A percentile compares a stretch with the other conserved stretches of the same genome.
Evolutionary conservation across 2,797 vertebrate genomes (phyloP).

Genomic region (Avahi laniger): DNA sequence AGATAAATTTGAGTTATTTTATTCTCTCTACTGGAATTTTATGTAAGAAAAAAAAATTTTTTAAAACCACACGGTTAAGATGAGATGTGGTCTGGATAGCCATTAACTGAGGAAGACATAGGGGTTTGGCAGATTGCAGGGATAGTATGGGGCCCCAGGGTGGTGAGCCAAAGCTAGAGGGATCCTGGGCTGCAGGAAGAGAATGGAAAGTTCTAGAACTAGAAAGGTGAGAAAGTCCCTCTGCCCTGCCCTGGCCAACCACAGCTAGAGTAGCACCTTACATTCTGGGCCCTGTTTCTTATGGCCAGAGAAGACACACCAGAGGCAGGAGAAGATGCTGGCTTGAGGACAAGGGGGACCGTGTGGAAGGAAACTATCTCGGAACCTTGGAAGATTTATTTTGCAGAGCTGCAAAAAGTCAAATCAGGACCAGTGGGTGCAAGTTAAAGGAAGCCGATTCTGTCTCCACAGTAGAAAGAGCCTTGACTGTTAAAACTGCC

Average conservation of each 20-base stretch:
- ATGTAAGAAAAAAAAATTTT: conserved; percentile 17
- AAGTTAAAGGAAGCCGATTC: conserved; percentile 31
- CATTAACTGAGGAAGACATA: conserved; percentile 8
- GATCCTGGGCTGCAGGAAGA: background rate
- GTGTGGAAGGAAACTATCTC: background rate
- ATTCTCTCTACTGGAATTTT: conserved; percentile 53
- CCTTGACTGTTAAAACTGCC: background rate
- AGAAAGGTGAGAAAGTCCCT: background rate
- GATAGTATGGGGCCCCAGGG: background rate
- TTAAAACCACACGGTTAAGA: background rate
- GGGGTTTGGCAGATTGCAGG: background rate
- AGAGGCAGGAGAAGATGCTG: background rate
- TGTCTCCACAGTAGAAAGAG: background rate
- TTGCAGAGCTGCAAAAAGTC: background rate
- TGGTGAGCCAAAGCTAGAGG: background rate
- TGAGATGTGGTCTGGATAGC: background rate
- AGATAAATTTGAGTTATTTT: conserved; percentile 35
- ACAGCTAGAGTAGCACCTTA: background rate
- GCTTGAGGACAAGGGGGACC: background rate
- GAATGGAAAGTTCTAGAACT: conserved; percentile 27
- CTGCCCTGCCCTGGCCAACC: background rate
- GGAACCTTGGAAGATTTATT: conserved; percentile 17
- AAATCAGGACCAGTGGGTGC: background rate
- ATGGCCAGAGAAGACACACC: background rate
- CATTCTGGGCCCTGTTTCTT: background rate